Percentiles rank a stretch among this genome's conserved stretches.
Conservation (phyloP, 2,113 vertebrate species). For the Nansenia antarctica region DNA sequence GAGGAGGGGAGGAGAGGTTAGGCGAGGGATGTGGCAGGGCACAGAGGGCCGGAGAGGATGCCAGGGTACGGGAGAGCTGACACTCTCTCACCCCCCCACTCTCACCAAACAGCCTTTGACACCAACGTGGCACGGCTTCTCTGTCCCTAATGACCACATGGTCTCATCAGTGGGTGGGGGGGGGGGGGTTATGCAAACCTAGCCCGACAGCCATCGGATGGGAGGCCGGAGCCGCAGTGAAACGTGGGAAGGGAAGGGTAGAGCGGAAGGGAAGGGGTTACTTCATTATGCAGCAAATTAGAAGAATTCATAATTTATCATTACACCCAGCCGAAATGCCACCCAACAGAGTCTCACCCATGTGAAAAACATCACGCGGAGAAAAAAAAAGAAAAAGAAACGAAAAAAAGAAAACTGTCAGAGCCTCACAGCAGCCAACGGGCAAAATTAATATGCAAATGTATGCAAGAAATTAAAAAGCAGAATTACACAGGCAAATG, state of each 20-base stretch:
- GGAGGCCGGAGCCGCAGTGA: slow-evolving; percentile 22
- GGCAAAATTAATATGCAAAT: slow-evolving; percentile 99
- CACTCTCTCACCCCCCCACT: slow-evolving; percentile 44
- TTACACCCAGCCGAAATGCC: slow-evolving; percentile 97
- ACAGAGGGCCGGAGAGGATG: slow-evolving; percentile 47
- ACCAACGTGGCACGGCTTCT: slow-evolving; percentile 59
- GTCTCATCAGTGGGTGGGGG: slow-evolving; percentile 50
- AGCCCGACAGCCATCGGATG: slow-evolving; percentile 42
- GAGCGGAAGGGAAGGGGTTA: slow-evolving; percentile 90
- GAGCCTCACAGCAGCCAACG: slow-evolving; percentile 94
- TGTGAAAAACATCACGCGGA: slow-evolving; percentile 90
- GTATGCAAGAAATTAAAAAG: slow-evolving; percentile 99
- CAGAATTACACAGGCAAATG: slow-evolving; percentile 99
- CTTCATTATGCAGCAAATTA: slow-evolving; percentile 98
- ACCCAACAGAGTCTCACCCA: slow-evolving; percentile 96
- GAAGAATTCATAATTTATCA: slow-evolving; percentile 99
- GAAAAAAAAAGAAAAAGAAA: slow-evolving; percentile 10
- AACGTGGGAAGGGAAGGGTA: slow-evolving; percentile 20
- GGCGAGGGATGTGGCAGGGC: slow-evolving; percentile 22
- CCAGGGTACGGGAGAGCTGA: slow-evolving; percentile 51
- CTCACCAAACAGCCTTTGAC: slow-evolving; percentile 64
- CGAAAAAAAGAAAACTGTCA: slow-evolving; percentile 84
- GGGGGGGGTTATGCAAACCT: slow-evolving; percentile 22
- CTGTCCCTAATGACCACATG: slow-evolving; percentile 74
- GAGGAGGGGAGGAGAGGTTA: slow-evolving; percentile 43